phyloP scores from a whole-genome alignment of 2,113 vertebrate species.

The Jacana jacana region DNA sequence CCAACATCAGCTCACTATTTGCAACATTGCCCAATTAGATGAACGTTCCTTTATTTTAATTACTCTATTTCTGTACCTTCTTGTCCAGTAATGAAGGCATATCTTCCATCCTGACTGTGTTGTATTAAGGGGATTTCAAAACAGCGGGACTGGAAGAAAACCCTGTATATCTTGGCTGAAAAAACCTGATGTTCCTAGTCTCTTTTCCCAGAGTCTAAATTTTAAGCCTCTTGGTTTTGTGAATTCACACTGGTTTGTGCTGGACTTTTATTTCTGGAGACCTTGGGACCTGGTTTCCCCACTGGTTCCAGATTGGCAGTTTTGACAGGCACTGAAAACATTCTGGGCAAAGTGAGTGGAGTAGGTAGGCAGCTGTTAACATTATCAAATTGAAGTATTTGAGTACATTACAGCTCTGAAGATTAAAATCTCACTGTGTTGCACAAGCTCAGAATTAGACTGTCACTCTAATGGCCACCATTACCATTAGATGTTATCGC shows the following conservation, averaged over 20 bases:
- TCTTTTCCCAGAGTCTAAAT: background rate
- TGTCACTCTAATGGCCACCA: background rate
- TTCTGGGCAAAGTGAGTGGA: background rate
- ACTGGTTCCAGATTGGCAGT: background rate
- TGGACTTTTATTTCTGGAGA: background rate
- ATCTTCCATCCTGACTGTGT: background rate
- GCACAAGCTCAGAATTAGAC: background rate
- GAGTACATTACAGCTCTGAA: background rate
- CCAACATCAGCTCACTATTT: slow-evolving; percentile 17
- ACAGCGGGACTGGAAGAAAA: slow-evolving; percentile 6
- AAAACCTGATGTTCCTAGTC: background rate
- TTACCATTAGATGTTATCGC: background rate
- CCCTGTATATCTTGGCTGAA: slow-evolving; percentile 25
- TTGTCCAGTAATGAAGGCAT: background rate
- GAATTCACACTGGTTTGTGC: background rate
- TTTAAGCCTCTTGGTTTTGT: slow-evolving; percentile 30
- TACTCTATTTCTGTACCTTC: background rate
- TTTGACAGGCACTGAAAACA: background rate
- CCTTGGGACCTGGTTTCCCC: background rate
- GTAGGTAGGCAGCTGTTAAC: background rate
- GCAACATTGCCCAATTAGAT: background rate
- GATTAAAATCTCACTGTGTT: background rate
- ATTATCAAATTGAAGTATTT: background rate
- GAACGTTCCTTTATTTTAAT: background rate
- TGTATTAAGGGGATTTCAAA: slow-evolving; percentile 10